A percentile compares a stretch with the other conserved stretches of the same genome.
These are phyloP conservation scores for Eurytoma californica DNA, from an alignment of 2,888 invertebrate species.

Conservation along the genomic window DNA sequence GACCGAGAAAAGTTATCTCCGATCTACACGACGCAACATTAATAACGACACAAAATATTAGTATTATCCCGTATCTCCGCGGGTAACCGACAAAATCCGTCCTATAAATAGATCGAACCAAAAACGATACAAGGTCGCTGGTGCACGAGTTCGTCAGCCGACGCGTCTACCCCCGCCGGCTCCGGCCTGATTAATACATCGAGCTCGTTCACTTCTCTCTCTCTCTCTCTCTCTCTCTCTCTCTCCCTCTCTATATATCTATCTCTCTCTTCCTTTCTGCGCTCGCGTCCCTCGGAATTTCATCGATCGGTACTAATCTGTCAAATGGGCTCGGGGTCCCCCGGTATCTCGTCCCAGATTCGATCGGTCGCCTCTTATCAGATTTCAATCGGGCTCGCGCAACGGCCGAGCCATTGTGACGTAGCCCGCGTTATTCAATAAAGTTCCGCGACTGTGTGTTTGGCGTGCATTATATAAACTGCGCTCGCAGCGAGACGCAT, in stretches of 20 bases:
- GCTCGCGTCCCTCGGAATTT: slow-evolving; percentile 14
- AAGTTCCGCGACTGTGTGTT: neutral
- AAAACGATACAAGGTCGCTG: slow-evolving; percentile 3
- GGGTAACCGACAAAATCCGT: neutral
- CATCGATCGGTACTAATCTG: slow-evolving; percentile 15
- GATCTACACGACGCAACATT: neutral
- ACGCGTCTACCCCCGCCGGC: no score
- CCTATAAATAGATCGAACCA: slow-evolving; percentile 27
- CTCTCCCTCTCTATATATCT: no score
- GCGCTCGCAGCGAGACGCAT: neutral
- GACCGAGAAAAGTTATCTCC: no score
- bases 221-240: neutral
- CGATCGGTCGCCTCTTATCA: neutral
- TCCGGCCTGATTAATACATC: slow-evolving; percentile 9
- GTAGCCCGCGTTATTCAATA: neutral
- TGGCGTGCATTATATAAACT: slow-evolving; percentile 1
- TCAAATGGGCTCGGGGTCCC: slow-evolving; percentile 7
- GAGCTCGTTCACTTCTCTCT: neutral
- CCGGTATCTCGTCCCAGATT: neutral
- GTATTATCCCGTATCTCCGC: neutral
- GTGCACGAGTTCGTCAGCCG: neutral
- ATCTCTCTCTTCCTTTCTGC: no score
- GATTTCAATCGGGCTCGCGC: slow-evolving; percentile 9
- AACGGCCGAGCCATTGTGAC: slow-evolving; percentile 3
- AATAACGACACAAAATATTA: neutral